These are phyloP conservation scores for Merluccius polli DNA, from an alignment of 2,797 vertebrate species.

Conservation along the genomic window DNA sequence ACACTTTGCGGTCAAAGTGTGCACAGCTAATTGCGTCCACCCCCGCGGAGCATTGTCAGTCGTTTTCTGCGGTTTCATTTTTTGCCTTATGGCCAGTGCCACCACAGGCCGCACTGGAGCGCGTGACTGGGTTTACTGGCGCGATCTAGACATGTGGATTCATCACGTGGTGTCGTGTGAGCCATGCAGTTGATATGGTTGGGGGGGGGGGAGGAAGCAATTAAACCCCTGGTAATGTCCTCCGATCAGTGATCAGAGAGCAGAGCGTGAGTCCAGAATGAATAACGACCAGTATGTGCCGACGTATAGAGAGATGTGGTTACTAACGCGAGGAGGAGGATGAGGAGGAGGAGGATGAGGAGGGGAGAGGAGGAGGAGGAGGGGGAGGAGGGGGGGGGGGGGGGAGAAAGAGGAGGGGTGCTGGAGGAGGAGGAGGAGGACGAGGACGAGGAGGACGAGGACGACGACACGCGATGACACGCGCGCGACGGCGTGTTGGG, in stretches of 20 bases:
- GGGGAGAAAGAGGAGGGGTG: no score
- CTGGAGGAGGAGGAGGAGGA: no score
- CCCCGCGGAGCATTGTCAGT: neutral
- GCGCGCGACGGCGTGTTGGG: no score
- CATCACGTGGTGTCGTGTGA: conserved; percentile 14
- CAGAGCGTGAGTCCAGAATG: conserved; percentile 36
- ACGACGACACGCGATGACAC: no score
- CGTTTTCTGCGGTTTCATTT: neutral
- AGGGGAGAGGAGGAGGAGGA: no score
- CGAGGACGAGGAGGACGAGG: no score
- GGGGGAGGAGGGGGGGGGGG: no score
- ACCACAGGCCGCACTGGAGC: neutral
- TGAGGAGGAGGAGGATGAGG: no score
- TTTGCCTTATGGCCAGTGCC: no score
- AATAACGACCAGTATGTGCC: conserved; percentile 38
- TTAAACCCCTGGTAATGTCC: conserved; percentile 30
- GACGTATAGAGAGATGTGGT: neutral
- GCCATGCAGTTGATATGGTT: conserved; percentile 23
- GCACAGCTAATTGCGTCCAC: neutral
- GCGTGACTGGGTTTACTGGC: neutral
- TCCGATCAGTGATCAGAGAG: conserved; percentile 43
- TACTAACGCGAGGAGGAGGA: neutral
- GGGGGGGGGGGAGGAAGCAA: conserved; percentile 30
- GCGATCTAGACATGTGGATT: neutral
- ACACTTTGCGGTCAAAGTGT: neutral